Evolutionary conservation across 2,888 invertebrate genomes (phyloP).

Genomic region (Poecilus cupreus): DNA sequence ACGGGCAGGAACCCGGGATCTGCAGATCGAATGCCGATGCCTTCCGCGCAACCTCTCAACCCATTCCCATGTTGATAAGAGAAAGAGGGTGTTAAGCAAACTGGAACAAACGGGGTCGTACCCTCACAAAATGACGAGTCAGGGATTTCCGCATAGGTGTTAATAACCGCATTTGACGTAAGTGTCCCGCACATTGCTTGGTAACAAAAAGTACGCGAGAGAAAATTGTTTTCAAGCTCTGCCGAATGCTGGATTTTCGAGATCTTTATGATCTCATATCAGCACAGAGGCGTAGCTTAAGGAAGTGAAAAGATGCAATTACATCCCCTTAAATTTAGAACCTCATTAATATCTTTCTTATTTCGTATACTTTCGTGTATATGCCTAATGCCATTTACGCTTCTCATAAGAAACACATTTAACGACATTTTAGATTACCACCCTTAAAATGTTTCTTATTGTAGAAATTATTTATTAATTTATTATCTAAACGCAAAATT

Average conservation of each 20-base stretch:
- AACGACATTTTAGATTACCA: too few species aligned
- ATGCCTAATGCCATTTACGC: too few species aligned
- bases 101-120: slow-evolving; percentile 34
- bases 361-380: too few species aligned
- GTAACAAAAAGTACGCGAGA: neutral
- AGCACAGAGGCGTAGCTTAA: too few species aligned
- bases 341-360: too few species aligned
- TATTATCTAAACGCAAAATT: too few species aligned
- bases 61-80: slow-evolving; percentile 27
- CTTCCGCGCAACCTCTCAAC: neutral
- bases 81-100: slow-evolving; percentile 36
- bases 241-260: neutral
- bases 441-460: too few species aligned
- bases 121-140: slow-evolving; percentile 7
- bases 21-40: neutral
- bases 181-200: neutral
- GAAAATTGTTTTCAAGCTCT: slow-evolving; percentile 6
- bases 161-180: slow-evolving; percentile 27
- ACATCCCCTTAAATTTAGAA: too few species aligned
- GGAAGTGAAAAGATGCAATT: too few species aligned
- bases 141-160: slow-evolving; percentile 31
- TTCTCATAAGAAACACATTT: too few species aligned
- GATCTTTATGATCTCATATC: too few species aligned
- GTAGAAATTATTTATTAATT: too few species aligned
- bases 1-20: neutral